Evolutionary conservation across 1,140 invertebrate genomes (phyloP), one percentile per base, ranked within the genome.

Genomic region (Bombus sibiricus): DNA sequence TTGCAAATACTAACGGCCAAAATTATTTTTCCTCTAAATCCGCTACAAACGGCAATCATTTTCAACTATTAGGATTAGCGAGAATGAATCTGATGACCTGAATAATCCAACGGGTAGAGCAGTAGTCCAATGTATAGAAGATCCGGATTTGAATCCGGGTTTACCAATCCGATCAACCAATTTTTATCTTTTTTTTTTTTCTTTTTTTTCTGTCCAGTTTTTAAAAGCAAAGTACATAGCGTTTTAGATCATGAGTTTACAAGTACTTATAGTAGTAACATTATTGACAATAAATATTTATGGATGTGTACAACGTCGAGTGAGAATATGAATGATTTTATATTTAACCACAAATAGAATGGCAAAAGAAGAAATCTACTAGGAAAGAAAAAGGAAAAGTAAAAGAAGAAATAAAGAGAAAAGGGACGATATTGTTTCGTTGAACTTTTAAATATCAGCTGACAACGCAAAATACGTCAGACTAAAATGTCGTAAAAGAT

Each of bases 401-500:
- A 28, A 28, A 1, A 28, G 0, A 2, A n/a, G 59, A 62, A 12
- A n/a, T 12, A 62, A 0, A 13, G 10, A n/a, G 28, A n/a, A n/a
- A n/a, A 1, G 0, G 18, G 34, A 37, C 8, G 3, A 32, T 66
- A 32, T 18, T 32, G 62, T 32, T n/a, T 5, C 4, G 62, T 32
- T 53, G 47, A 53, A 22, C 47, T 53, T 18, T 62, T 12, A 13
- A 62, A n/a, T n/a, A n/a, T n/a, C 28, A 13, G 1, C 3, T 13
- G 59, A 62, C 59, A 34, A 25, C 9, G 34, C 15, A 57, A 32
- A 9, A 4, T 32, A 43, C 66, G 28, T 28, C 9, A n/a, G 43
- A 22, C 5, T n/a, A 39, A 77, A 76, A 69, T 53, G 28, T 28
- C 18, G 47, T 39, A 37, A 78, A 89, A 77, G 80, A 57, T 73